Conservation (phyloP, 2,113 vertebrate species). For the Leuciscus idus region DNA sequence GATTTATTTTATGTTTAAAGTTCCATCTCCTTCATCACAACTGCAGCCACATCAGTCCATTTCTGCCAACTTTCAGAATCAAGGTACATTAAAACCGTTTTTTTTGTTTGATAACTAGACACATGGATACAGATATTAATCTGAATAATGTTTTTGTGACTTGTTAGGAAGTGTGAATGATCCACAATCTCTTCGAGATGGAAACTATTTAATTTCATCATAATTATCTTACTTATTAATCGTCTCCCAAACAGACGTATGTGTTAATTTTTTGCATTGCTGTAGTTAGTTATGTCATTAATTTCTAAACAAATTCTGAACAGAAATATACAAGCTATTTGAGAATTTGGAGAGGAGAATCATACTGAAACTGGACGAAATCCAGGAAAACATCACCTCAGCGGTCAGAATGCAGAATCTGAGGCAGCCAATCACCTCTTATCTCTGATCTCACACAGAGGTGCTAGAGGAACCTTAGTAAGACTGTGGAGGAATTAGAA, state of each 20-base stretch:
- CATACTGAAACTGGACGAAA: neutral
- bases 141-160: too few species aligned
- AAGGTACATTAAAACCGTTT: neutral
- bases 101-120: too few species aligned
- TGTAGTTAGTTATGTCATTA: neutral
- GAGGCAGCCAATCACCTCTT: neutral
- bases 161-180: too few species aligned
- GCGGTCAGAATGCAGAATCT: neutral
- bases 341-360: neutral
- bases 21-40: neutral
- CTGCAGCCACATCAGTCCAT: neutral
- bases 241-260: too few species aligned
- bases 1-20: too few species aligned
- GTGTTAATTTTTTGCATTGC: neutral
- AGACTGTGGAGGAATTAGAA: neutral
- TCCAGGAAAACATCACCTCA: neutral
- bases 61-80: neutral
- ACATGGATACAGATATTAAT: too few species aligned
- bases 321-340: neutral
- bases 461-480: neutral
- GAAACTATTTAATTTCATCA: neutral
- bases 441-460: neutral
- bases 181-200: neutral
- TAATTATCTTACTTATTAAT: too few species aligned
- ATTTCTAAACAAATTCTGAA: neutral